Percentiles rank a stretch among this genome's conserved stretches.
These are phyloP conservation scores for Vireo altiloquus DNA, from an alignment of 2,113 vertebrate genomes.

Conservation along the genomic window DNA sequence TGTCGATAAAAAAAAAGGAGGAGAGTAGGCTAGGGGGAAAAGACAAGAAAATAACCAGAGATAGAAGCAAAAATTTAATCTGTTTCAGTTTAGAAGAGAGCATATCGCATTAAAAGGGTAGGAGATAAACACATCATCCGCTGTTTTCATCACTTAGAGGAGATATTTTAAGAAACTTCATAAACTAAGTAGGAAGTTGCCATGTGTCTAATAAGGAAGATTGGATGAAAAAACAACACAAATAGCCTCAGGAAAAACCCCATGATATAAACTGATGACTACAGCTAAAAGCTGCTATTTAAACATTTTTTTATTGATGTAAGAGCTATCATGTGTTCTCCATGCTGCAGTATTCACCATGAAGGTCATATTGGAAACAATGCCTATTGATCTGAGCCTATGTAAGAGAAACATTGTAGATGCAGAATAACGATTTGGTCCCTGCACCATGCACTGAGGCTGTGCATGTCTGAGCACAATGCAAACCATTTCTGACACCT, in stretches of 20 bases:
- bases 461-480: rapidly evolving
- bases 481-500: background rate
- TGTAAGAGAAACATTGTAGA: background rate
- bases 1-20: background rate
- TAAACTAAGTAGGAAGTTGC: slow-evolving; percentile 20
- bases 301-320: background rate
- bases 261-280: background rate
- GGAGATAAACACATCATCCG: background rate
- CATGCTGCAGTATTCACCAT: background rate
- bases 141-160: background rate
- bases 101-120: background rate
- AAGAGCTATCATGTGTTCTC: slow-evolving; percentile 30
- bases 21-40: background rate
- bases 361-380: slow-evolving; percentile 25
- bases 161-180: slow-evolving; percentile 41
- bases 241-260: background rate
- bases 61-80: background rate
- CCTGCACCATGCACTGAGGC: no score
- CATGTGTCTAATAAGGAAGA: slow-evolving; percentile 14
- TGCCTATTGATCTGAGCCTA: background rate
- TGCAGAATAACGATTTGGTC: background rate
- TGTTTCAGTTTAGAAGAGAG: background rate
- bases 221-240: background rate
- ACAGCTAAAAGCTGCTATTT: slow-evolving; percentile 39
- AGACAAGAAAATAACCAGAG: background rate